Evolutionary conservation across 2,888 invertebrate species (phyloP), one percentile per base, ranked within the genome.

Genomic region (Arrhopalites spinosus): DNA sequence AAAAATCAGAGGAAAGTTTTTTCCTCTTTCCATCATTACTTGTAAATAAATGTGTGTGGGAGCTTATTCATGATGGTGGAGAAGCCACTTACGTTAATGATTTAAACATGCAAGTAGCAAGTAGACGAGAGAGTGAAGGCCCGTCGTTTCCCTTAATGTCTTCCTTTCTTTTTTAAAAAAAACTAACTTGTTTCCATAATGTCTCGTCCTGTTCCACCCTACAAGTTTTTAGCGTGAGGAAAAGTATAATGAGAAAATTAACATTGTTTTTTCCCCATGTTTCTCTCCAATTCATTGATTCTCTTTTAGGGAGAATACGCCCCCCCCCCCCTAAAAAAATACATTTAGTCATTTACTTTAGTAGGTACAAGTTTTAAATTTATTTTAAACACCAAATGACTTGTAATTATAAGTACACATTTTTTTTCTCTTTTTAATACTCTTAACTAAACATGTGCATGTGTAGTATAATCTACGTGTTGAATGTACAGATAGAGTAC

Each of bases 61-160:
- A 17, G 50, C 20, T 20, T 50, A 25, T 59, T 59, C 27, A 23
- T 59, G 59, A 59, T 59, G 59, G 13, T 25, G 53, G 53, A 53
- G n/a, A n/a, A n/a, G 27, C 23, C 59, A 27, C 59, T 59, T 27
- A 27, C 11, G 59, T 59, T 59, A 59, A 59, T 25, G 59, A 59
- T 59, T 59, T 59, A 59, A 59, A 13, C 13, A 3, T 36, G 3
- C 11, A 7, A 36, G 36, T 36, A 36, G 3, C 5, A 36, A 36
- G 11, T 36, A 11, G 11, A 36, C 11, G 36, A 36, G 36, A 11
- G 36, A 36, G 36, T 36, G 36, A 59, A 11, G 59, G 8, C 20
- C n/a, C 23, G 25, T 59, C 25, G 20, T 59, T 17, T 5, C 53
- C 53, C 20, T 20, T 20, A 20, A 17, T 53, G 53, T 20, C 17